Percentiles rank a stretch among this genome's conserved stretches.
Evolutionary conservation across 2,113 vertebrate genomes (phyloP).

Genomic region (Taurulus bubalis): DNA sequence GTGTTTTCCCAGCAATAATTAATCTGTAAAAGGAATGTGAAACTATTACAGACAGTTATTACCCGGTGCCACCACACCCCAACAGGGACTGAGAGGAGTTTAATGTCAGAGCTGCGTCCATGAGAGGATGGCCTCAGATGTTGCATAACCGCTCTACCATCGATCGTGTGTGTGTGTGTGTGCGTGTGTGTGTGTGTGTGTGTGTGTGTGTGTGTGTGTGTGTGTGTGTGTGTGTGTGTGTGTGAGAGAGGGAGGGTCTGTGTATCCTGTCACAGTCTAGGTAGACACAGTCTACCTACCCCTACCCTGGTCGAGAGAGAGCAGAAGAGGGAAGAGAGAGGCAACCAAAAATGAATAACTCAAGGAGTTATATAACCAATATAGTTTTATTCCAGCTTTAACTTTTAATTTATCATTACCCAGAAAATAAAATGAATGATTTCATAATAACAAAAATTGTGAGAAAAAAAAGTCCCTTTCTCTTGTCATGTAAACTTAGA

Average conservation of each 20-base stretch:
- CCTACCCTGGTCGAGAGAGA: not conserved
- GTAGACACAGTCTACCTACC: constrained; percentile 6
- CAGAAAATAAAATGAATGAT: not conserved
- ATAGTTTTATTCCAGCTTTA: not conserved
- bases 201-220: constrained; percentile 25
- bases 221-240: not conserved
- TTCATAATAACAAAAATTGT: not conserved
- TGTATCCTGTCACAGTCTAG: constrained; percentile 50
- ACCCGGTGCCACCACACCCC: constrained; percentile 18
- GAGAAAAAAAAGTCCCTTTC: not conserved
- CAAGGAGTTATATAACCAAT: not conserved
- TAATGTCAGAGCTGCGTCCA: not conserved
- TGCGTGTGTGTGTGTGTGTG: not conserved
- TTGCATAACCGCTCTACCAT: constrained; percentile 35
- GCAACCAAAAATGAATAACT: not conserved
- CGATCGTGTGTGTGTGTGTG: constrained; percentile 16
- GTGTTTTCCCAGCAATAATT: not conserved
- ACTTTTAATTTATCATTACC: not conserved
- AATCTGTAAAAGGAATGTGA: constrained; percentile 11
- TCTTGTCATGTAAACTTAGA: too few species aligned
- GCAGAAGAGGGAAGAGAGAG: not conserved
- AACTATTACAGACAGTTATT: not conserved
- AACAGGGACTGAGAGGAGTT: constrained; percentile 14
- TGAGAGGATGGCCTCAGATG: constrained; percentile 6
- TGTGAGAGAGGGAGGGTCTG: constrained; percentile 34